Base-by-base conservation (phyloP, 2,113 vertebrate species). In the Phylloscopus trochilus region DNA sequence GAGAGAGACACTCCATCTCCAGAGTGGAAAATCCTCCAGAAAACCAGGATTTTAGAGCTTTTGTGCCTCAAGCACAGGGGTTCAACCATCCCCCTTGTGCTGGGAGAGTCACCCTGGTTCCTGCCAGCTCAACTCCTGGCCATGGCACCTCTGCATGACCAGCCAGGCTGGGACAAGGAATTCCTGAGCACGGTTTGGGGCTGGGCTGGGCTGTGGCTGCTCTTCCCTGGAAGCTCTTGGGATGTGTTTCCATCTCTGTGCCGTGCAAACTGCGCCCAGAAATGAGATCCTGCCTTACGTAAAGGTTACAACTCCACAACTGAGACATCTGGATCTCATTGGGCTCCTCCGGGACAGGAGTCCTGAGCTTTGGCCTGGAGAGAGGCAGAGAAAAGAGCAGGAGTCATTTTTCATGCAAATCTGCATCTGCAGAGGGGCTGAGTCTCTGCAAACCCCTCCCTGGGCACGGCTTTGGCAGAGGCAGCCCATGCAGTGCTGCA, bases 261-360 rank as follows among this genome's bases (percentile, higher is more conserved):
- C 35, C 6, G 66, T 19, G 63, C 47, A 72, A 82, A 23, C 70
- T 41, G 68, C 4, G 2, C 20, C 39, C 55, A 79, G 89, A 73
- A 86, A 93, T 53, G 74, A 95, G 85, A 90, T 39, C 31, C 7
- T 35, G 58, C 81, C 44, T 92, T 22, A 91, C 4, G 16, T 33
- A 46, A 58, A 91, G 89, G 83, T 35, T 52, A 73, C 91, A 88
- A 22, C 3, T 0, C 56, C 11, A 22, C 2, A 4, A 3, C 35
- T 12, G 72, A 93, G 82, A 95, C 96, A 95, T 95, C 96, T 96
- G 96, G 93, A 95, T 78, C 81, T 81, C 89, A 96, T 88, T 5
- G 64, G 77, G 77, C 77, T 96, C 86, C 89, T 79, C 51, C 0
- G 6, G 91, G 94, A 58, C 90, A 58, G 52, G 46, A 92, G 51